These are phyloP conservation scores for Mechanitis mazaeus DNA, from an alignment of 2,888 invertebrate species.

Conservation along the genomic window DNA sequence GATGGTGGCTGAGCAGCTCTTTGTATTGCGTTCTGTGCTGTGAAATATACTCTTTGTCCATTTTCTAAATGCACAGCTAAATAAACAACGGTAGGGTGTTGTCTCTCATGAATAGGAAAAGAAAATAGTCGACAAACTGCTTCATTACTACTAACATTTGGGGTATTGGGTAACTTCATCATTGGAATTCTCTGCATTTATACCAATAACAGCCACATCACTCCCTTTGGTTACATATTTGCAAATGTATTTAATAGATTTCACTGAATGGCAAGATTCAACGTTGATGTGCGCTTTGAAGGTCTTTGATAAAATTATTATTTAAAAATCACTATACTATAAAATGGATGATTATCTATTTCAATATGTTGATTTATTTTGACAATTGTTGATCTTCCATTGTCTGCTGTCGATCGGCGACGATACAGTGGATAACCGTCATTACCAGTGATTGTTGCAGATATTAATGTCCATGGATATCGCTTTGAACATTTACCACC, in stretches of 20 bases:
- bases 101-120: conserved; percentile 30
- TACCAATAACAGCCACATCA: conserved; percentile 23
- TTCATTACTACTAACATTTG: conserved; percentile 26
- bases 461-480: conserved; percentile 20
- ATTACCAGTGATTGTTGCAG: conserved; percentile 22
- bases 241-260: conserved; percentile 27
- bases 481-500: conserved; percentile 19
- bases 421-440: conserved; percentile 32
- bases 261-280: conserved; percentile 21
- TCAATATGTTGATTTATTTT: conserved; percentile 30
- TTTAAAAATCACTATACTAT: conserved; percentile 5
- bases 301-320: too few species aligned
- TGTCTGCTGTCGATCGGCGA: conserved; percentile 28
- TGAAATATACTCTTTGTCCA: conserved; percentile 32
- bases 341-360: conserved; percentile 27
- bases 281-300: conserved; percentile 25
- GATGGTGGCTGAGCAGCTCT: conserved; percentile 28
- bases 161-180: conserved; percentile 25
- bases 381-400: conserved; percentile 29
- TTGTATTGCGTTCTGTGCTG: conserved; percentile 20
- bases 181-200: conserved; percentile 24
- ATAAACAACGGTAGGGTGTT: conserved; percentile 30
- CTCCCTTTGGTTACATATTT: conserved; percentile 29
- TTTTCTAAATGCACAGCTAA: conserved; percentile 32
- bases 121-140: conserved; percentile 32